Evolutionary conservation across 2,113 vertebrate species (phyloP), one percentile per base, ranked within the genome.

Genomic region (Hipposideros armiger): DNA sequence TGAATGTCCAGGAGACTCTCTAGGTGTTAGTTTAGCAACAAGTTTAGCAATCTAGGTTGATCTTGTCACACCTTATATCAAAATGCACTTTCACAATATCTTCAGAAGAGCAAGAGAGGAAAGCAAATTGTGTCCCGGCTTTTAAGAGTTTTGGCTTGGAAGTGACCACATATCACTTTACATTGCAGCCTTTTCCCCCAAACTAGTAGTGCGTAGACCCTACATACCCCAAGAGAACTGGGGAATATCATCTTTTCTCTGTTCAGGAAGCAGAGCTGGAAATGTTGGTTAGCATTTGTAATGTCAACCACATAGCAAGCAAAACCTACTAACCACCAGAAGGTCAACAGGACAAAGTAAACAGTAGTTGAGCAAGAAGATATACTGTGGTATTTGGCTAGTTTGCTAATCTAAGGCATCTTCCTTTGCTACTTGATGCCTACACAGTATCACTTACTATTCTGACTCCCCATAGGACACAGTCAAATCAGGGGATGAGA

Each of bases 71-170:
- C 4, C 24, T 78, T 13, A 7, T 22, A 36, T 56, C 26, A 32
- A 90, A 73, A 84, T 28, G 32, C 45, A 16, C 32, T 87, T 45
- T 90, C 62, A 50, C n/a, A 66, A 45, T 62, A 50, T 52, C 20
- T 64, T 96, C 54, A 70, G 52, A 7, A 74, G n/a, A 80, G 24
- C 15, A 69, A 95, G 19, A 95, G 28, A 86, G 73, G 88, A 69
- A 58, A 40, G 26, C 17, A 88, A 83, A 36, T 67, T 60, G 22
- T 28, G 28, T 7, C 7, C 24, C 54, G 70, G 15, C 4, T 40
- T 47, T 64, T 56, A 80, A 52, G 82, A 72, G 9, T n/a, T 67
- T 94, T 67, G 64, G 10, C 36, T 67, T 96, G 4, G 8, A 87
- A 80, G 9, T 69, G 50, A 87, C 13, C 32, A 36, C 42, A 67